Percentiles rank a stretch among this genome's conserved stretches.
Conservation (phyloP, 2,888 invertebrate genomes). For the Parelbella ahira region DNA sequence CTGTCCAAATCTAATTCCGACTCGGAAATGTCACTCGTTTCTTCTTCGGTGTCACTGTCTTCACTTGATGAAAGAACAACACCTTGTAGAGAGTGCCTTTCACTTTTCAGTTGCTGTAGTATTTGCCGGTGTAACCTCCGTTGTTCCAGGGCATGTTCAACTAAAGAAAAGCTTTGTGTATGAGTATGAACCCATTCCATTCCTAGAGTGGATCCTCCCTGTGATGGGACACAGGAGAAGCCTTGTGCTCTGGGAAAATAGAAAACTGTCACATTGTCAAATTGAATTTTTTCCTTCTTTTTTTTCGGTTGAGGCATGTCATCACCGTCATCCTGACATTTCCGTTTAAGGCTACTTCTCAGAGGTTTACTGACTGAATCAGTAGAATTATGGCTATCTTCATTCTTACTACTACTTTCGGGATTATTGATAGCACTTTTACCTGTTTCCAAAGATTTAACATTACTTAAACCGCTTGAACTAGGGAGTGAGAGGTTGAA, state of each 20-base stretch:
- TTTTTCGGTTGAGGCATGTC: conserved; percentile 79
- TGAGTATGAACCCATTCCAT: conserved; percentile 89
- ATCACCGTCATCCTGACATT: conserved; percentile 61
- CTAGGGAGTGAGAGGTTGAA: conserved; percentile 59
- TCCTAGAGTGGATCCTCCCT: conserved; percentile 94
- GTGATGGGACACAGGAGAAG: conserved; percentile 94
- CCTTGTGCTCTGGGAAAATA: conserved; percentile 97
- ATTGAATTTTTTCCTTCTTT: conserved; percentile 90
- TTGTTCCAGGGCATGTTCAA: conserved; percentile 94
- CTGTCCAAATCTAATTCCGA: conserved; percentile 93
- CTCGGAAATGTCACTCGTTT: conserved; percentile 89
- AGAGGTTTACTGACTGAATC: conserved; percentile 43
- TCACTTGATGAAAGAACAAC: conserved; percentile 86
- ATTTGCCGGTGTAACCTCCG: conserved; percentile 91
- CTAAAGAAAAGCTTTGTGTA: conserved; percentile 89
- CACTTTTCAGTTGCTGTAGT: conserved; percentile 85
- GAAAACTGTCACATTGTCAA: conserved; percentile 95
- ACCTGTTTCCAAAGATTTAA: conserved; percentile 24
- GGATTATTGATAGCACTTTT: conserved; percentile 30
- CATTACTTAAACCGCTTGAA: conserved; percentile 43
- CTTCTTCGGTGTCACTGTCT: conserved; percentile 92
- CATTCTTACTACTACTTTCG: conserved; percentile 32
- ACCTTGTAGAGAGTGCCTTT: conserved; percentile 80
- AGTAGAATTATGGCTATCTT: conserved; percentile 34
- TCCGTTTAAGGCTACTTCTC: conserved; percentile 86